Conservation (phyloP, 2,888 invertebrate species). For the Mellilla xanthometata region DNA sequence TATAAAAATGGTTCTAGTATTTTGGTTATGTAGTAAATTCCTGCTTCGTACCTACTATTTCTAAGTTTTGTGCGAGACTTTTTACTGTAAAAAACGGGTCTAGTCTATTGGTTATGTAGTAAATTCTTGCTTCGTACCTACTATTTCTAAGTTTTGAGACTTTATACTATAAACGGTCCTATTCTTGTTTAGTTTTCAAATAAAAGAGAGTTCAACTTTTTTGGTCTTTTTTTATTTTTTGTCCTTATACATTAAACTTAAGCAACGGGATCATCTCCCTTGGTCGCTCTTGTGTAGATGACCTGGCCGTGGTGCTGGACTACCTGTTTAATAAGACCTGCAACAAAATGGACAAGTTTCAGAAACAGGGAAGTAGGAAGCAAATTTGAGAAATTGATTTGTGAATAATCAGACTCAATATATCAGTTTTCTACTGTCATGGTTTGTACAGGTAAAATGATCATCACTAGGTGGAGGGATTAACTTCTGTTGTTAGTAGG, state of each 20-base stretch:
- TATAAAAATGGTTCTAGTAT: no score
- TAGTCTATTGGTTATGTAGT: no score
- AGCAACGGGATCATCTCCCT: constrained; percentile 93
- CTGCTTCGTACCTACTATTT: no score
- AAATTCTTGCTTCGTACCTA: no score
- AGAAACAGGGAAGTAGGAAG: neutral
- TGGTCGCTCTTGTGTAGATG: constrained; percentile 98
- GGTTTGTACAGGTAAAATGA: constrained; percentile 55
- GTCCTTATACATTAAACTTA: constrained; percentile 79
- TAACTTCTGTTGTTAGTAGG: no score
- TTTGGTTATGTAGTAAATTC: no score
- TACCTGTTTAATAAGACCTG: constrained; percentile 97
- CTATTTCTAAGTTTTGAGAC: no score
- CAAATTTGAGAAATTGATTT: neutral
- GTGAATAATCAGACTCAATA: constrained; percentile 82
- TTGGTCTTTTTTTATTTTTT: constrained; percentile 63
- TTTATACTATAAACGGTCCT: no score
- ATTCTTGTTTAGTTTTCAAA: neutral
- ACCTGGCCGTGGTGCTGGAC: constrained; percentile 98
- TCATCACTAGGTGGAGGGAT: constrained; percentile 50
- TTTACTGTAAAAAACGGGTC: no score
- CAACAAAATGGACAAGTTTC: constrained; percentile 28
- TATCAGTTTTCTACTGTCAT: constrained; percentile 80
- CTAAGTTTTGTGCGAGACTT: no score
- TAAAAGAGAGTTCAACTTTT: constrained; percentile 12